Base-by-base conservation (phyloP, 2,113 vertebrate genomes). In the Labeo catla region DNA sequence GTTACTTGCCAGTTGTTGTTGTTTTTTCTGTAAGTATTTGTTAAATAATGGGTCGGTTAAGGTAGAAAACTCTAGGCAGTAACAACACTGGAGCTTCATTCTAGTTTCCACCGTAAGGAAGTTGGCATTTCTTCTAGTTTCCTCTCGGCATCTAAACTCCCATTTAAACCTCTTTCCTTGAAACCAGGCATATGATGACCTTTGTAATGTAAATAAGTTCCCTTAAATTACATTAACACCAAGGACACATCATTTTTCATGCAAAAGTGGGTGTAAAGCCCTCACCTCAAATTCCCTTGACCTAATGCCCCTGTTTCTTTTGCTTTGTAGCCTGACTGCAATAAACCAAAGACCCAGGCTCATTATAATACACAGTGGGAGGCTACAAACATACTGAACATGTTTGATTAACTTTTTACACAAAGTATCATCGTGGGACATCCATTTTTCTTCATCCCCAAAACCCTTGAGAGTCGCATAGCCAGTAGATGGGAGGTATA, bases 391-490 rank as follows among this genome's bases (percentile, higher is more conserved):
- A 16, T 28, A 74, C 82, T 68, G 49, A 73, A 59, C 72, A 54
- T 70, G 61, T 88, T 86, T 89, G 76, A 88, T 81, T 89, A 50
- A 54, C 70, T 84, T 86, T 82, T 81, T 52, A 61, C 45, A 34
- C 63, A 49, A 78, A 77, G 59, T 28, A 72, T 50, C 59, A 36
- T 81, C 66, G 23, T 15, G 54, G 76, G 87, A 76, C 59, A 43
- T 74, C 45, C 45, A 65, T 76, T 83, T 87, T 54, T 61, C 68
- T 84, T 47, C 59, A 65, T 68, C 80, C 43, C 63, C 36, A 65
- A 16, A 73, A 65, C 83, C 59, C 57, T 49, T 66, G 79, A 86
- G 79, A 85, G 12, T 34, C 19, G 43, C 34, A 49, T 15, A 34
- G 15, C 52, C 21, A 4, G n/a, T 63, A 49, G 61, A 77, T 54